Conservation (phyloP, 2,888 invertebrate species). For the Trachelus iudaicus region DNA sequence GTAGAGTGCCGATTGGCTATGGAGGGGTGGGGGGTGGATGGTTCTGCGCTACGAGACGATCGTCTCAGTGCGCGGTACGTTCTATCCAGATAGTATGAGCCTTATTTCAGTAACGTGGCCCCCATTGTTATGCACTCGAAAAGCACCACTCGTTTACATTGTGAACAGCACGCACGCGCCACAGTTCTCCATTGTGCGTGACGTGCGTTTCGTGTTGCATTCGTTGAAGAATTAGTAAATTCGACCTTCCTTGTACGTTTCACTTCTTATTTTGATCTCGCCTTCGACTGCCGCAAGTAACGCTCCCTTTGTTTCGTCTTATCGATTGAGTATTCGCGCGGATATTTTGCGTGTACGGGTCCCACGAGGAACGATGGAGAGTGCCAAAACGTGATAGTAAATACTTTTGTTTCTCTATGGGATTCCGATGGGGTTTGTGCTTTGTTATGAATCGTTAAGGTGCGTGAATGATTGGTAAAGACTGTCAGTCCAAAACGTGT, state of each 20-base stretch:
- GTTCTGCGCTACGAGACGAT: slow-evolving; percentile 25
- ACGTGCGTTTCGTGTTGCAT: neutral
- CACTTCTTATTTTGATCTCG: neutral
- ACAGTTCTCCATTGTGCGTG: slow-evolving; percentile 20
- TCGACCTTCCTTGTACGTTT: neutral
- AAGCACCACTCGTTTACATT: slow-evolving; percentile 50
- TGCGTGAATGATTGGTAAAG: neutral
- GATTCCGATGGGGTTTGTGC: neutral
- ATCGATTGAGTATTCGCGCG: neutral
- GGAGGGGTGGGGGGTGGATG: slow-evolving; percentile 28
- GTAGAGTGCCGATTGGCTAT: slow-evolving; percentile 24
- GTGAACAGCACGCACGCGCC: slow-evolving; percentile 52
- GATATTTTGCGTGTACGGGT: neutral
- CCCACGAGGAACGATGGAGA: neutral
- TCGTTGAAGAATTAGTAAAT: neutral
- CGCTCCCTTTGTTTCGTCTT: neutral
- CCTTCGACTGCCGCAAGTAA: neutral
- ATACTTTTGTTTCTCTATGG: neutral
- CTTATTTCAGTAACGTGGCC: slow-evolving; percentile 50
- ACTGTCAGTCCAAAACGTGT: neutral
- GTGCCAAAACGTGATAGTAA: neutral
- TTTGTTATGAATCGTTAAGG: neutral
- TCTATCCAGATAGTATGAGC: slow-evolving; percentile 50
- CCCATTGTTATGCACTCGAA: slow-evolving; percentile 55
- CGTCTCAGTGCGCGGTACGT: slow-evolving; percentile 43